Base-by-base conservation (phyloP, 2,888 invertebrate genomes). In the Microplitis manilae region DNA sequence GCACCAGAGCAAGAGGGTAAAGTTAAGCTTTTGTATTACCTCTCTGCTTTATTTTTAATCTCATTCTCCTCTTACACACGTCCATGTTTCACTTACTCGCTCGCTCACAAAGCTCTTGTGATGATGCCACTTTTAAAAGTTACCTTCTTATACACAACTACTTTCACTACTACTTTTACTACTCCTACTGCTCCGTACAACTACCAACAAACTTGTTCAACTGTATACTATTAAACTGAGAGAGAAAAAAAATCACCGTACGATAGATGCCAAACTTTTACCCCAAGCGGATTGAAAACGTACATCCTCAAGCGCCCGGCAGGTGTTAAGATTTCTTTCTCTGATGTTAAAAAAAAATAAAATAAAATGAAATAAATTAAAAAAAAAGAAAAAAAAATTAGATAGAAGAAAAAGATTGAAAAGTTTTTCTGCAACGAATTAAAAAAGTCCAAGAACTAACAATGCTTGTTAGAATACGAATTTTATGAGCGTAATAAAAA, bases 1-100 rank as follows among this genome's bases (percentile, higher is more conserved):
- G 97, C 98, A 6, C 98, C 98, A 0, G 98, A 98, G 89, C 95
- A 97, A 88, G 95, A 96, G 91, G 96, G 96, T 94, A 85, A 30
- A 83, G 69, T 39, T 75, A n/a, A n/a, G n/a, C 9, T 17, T 41
- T 40, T 77, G 17, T 70, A 59, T 17, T 64, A 13, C 64, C 15
- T 39, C 68, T 50, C 70, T 65, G 9, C 30, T 65, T 30, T 62
- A 62, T 62, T 62, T 62, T 62, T 68, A 50, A 60, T 59, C 39
- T 68, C 50, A n/a, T 68, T 74, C 68, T 38, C 40, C 61, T 60
- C 62, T 6, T 39, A 50, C 61, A 41, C n/a, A 41, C 40, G 2
- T 68, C 68, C 61, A 13, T 41, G 17, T 69, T 38, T 68, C 39
- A 15, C 39, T n/a, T 6, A 60, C 73, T 68, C 64, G 59, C 50